Evolutionary conservation across 2,797 vertebrate genomes (phyloP).

Genomic region (Megaceryle alcyon): DNA sequence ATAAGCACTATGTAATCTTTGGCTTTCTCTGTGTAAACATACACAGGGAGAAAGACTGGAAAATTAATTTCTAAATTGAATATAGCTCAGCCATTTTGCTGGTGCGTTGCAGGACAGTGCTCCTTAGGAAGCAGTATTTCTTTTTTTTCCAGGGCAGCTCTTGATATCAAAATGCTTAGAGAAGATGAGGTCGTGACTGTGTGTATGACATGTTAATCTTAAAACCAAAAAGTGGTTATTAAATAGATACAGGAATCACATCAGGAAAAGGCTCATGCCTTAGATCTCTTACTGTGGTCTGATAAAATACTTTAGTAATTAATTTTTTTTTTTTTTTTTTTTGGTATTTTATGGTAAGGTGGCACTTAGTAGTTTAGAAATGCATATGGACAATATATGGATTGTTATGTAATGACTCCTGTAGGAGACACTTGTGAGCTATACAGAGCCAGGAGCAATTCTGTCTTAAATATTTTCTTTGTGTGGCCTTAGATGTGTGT

Average conservation of each 20-base stretch:
- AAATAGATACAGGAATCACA: not conserved
- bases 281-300: not conserved
- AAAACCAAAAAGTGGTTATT: not conserved
- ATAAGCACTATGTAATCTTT: not conserved
- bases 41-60: not conserved
- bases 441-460: not conserved
- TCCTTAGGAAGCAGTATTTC: not conserved
- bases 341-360: not conserved
- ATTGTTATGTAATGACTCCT: not conserved
- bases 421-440: not conserved
- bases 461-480: fast-evolving
- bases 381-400: fast-evolving
- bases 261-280: not conserved
- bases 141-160: not conserved
- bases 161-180: not conserved
- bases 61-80: not conserved
- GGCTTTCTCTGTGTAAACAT: not conserved
- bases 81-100: not conserved
- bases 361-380: not conserved
- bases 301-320: not conserved
- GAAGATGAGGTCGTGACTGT: not conserved
- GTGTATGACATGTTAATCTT: not conserved
- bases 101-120: not conserved
- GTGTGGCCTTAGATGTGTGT: not conserved
- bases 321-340: not conserved